Evolutionary conservation across 2,888 invertebrate species (phyloP).

Genomic region (Anodontia alba): DNA sequence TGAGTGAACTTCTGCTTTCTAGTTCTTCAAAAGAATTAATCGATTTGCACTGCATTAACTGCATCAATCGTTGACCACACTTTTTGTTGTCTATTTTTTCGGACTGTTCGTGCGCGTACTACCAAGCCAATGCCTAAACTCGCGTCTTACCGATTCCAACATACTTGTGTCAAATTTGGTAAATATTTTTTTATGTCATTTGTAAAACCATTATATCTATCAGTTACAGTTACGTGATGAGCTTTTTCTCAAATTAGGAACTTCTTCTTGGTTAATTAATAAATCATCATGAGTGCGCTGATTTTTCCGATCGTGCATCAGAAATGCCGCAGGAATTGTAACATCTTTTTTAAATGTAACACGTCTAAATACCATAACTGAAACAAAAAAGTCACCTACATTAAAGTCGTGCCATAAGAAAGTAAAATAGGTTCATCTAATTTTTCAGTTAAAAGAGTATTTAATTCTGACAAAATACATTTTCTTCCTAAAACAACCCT

Average conservation of each 20-base stretch:
- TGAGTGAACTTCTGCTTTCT: not conserved
- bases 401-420: conserved; percentile 2
- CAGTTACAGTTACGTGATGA: not conserved
- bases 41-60: not conserved
- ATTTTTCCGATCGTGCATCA: not conserved
- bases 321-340: not conserved
- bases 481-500: not conserved
- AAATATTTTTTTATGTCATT: not conserved
- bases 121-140: not conserved
- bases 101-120: not conserved
- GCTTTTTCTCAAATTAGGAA: not conserved
- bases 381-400: not conserved
- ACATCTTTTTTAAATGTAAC: not conserved
- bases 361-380: not conserved
- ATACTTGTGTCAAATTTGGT: not conserved
- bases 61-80: not conserved
- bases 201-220: not conserved
- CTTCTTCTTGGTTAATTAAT: not conserved
- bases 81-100: not conserved
- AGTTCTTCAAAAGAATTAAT: not conserved
- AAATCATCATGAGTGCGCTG: not conserved
- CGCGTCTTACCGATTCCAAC: not conserved
- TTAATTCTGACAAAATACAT: not conserved
- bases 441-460: not conserved
- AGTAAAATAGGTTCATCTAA: not conserved